Evolutionary conservation across 1,140 invertebrate genomes (phyloP).

Genomic region (Bombus confusus): DNA sequence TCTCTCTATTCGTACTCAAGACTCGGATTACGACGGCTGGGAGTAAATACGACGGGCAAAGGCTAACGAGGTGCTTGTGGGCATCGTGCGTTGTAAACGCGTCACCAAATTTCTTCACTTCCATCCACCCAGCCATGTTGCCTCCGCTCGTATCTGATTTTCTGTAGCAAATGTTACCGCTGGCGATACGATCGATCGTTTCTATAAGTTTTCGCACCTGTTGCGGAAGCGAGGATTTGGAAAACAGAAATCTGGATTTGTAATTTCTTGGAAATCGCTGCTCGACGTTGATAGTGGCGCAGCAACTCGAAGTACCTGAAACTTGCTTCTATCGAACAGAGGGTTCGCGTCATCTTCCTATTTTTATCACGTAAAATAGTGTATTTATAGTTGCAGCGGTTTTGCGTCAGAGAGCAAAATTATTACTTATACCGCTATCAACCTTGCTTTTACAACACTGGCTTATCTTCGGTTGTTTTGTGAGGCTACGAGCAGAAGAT

Average conservation of each 20-base stretch:
- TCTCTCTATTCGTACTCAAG: neutral
- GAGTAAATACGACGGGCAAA: slow-evolving; percentile 11
- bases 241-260: neutral
- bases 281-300: neutral
- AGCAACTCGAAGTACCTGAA: too few relatives aligned
- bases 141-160: slow-evolving; percentile 52
- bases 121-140: too few relatives aligned
- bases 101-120: slow-evolving; percentile 30
- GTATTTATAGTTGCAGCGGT: too few relatives aligned
- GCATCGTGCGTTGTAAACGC: slow-evolving; percentile 10
- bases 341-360: too few relatives aligned
- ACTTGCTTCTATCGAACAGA: too few relatives aligned
- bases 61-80: slow-evolving; percentile 24
- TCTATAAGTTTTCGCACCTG: slow-evolving; percentile 44
- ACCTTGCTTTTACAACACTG: too few relatives aligned
- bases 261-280: too few relatives aligned
- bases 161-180: neutral
- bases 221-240: slow-evolving; percentile 16
- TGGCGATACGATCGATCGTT: slow-evolving; percentile 35
- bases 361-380: too few relatives aligned
- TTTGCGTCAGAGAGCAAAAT: too few relatives aligned
- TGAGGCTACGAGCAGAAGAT: too few relatives aligned
- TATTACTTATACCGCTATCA: too few relatives aligned
- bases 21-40: slow-evolving; percentile 5
- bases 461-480: too few relatives aligned